Conservation (phyloP, 1,140 invertebrate genomes). For the Ganaspis sp. region DNA sequence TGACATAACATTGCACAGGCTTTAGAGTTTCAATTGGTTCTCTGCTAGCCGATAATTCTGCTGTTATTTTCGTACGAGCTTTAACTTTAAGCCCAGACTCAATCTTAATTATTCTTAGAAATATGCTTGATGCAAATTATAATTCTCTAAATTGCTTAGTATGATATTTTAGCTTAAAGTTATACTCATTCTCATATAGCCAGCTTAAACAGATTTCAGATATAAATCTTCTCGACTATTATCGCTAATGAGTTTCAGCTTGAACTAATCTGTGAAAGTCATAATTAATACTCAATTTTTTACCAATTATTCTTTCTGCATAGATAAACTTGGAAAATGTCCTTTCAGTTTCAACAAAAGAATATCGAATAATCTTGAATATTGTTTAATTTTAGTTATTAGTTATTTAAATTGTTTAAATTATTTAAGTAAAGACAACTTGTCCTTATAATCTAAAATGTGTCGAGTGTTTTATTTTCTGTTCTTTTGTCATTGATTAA, state of each 20-base stretch:
- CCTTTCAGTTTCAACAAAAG: too few species aligned
- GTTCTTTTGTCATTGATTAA: too few species aligned
- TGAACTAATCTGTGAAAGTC: too few species aligned
- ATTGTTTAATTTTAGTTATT: too few species aligned
- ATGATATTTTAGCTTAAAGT: neutral
- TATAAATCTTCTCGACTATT: neutral
- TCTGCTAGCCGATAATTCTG: neutral
- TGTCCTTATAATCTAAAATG: too few species aligned
- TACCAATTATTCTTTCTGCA: too few species aligned
- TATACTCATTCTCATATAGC: neutral
- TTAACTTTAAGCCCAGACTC: neutral
- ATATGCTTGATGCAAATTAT: neutral
- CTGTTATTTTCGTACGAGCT: conserved; percentile 8
- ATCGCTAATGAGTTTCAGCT: neutral
- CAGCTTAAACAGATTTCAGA: neutral
- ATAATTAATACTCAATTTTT: too few species aligned
- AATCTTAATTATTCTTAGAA: conserved; percentile 11
- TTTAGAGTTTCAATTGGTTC: neutral
- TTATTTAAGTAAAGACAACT: too few species aligned
- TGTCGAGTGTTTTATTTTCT: too few species aligned
- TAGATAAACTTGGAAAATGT: too few species aligned
- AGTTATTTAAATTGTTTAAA: too few species aligned
- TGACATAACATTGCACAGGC: conserved; percentile 20
- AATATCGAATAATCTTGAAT: too few species aligned
- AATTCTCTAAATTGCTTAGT: neutral